Base-by-base conservation (phyloP, 1,140 invertebrate species). In the Ridgeia piscesae region DNA sequence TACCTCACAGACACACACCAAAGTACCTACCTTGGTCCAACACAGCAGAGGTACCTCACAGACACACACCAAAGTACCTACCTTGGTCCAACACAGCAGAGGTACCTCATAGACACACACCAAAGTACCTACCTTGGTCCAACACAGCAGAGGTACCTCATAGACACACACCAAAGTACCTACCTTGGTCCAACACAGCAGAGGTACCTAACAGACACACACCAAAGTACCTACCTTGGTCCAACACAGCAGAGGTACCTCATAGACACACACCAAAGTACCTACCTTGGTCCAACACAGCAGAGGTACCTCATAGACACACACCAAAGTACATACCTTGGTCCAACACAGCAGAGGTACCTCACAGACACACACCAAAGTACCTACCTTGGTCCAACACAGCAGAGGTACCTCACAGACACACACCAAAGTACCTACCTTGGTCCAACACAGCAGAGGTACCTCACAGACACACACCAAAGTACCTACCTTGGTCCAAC, bases 371-470 rank as follows among this genome's bases (percentile, higher is more conserved):
- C n/a, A n/a, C n/a, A n/a, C n/a, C n/a, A n/a, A n/a, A n/a, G n/a
- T n/a, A n/a, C n/a, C n/a, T n/a, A 94, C 90, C 93, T 95, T 35
- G 94, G 94, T 77, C 94, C 95, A 34, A 94, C 96, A 89, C 93
- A 95, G 91, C 95, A 96, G 91, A 95, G 95, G 94, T 95, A 92
- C 93, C 93, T 92, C 27, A 33, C 34, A n/a, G n/a, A n/a, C n/a
- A n/a, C n/a, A n/a, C n/a, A n/a, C n/a, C n/a, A n/a, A n/a, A n/a
- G n/a, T n/a, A n/a, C n/a, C n/a, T n/a, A 94, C 90, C 93, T 95
- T 35, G 94, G 94, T 77, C 94, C 95, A 34, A 94, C 96, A 89
- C 93, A 95, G 91, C 95, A 96, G 91, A 95, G 95, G 94, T 95
- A 92, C 93, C 93, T 92, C 27, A 33, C 34, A n/a, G n/a, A n/a